A percentile compares a stretch with the other conserved stretches of the same genome.
Conservation (phyloP, 2,113 vertebrate species). For the Thymallus thymallus region DNA sequence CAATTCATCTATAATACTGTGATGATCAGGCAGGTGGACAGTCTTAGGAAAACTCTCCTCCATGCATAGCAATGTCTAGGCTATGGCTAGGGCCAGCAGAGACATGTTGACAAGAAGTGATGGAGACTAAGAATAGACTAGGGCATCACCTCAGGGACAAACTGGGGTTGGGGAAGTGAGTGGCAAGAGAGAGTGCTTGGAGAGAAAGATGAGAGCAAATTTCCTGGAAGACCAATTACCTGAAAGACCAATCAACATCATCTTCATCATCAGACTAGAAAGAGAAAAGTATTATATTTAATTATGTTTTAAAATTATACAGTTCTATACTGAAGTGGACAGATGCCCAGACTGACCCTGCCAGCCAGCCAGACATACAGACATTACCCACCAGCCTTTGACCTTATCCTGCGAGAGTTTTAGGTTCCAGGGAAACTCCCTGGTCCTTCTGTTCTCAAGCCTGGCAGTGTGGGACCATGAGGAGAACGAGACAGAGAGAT, state of each 20-base stretch:
- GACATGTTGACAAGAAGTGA: neutral
- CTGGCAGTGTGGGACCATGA: slow-evolving; percentile 44
- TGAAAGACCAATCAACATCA: neutral
- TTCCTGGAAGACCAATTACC: too few species aligned
- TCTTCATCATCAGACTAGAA: neutral
- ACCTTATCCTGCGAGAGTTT: slow-evolving; percentile 63
- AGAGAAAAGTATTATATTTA: too few species aligned
- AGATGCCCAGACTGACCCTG: slow-evolving; percentile 44
- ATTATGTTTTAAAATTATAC: too few species aligned
- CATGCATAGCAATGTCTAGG: slow-evolving; percentile 16
- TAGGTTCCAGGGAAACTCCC: slow-evolving; percentile 70
- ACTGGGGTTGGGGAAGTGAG: too few species aligned
- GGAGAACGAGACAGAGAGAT: slow-evolving; percentile 30
- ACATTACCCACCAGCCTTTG: slow-evolving; percentile 46
- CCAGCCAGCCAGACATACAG: slow-evolving; percentile 61
- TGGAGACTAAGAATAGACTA: neutral
- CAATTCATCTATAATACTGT: neutral
- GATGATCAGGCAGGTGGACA: slow-evolving; percentile 20
- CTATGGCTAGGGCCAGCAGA: neutral
- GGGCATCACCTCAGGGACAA: neutral
- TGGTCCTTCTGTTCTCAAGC: slow-evolving; percentile 52
- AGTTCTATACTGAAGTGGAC: neutral
- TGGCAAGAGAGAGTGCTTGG: too few species aligned
- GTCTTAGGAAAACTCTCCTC: slow-evolving; percentile 12
- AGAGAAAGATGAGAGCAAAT: too few species aligned